Conservation (phyloP, 2,113 vertebrate species). For the Mormyrus lacerda region DNA sequence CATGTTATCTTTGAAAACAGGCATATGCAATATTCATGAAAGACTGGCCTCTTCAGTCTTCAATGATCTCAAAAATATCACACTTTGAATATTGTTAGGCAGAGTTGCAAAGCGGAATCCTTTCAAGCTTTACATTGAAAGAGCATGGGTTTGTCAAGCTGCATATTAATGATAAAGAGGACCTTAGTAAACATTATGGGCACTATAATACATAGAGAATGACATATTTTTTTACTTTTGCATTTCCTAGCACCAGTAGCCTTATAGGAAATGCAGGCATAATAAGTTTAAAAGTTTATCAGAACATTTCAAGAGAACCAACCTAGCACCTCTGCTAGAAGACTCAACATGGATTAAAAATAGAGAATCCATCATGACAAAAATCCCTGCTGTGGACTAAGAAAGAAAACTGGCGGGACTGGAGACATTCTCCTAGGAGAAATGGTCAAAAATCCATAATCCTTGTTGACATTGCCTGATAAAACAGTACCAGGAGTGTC, state of each 20-base stretch:
- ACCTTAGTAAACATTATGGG: neutral
- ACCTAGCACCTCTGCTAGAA: neutral
- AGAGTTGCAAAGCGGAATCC: neutral
- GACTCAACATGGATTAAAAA: neutral
- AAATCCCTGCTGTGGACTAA: neutral
- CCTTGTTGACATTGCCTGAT: neutral
- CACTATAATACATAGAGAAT: neutral
- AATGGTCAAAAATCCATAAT: conserved; percentile 1
- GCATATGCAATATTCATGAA: neutral
- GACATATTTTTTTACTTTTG: neutral
- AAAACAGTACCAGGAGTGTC: neutral
- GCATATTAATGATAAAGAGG: neutral
- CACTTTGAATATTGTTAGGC: neutral
- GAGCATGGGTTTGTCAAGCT: neutral
- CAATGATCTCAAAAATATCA: neutral
- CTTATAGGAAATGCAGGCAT: neutral
- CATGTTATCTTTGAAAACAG: neutral
- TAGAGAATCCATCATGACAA: neutral
- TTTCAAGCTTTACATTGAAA: neutral
- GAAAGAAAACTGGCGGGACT: neutral
- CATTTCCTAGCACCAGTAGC: neutral
- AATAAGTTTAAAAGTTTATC: neutral
- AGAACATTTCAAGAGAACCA: neutral
- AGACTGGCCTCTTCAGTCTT: neutral
- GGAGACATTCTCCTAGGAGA: neutral